Base-by-base conservation (phyloP, 1,140 invertebrate genomes). In the Philotrypesis tridentata region DNA sequence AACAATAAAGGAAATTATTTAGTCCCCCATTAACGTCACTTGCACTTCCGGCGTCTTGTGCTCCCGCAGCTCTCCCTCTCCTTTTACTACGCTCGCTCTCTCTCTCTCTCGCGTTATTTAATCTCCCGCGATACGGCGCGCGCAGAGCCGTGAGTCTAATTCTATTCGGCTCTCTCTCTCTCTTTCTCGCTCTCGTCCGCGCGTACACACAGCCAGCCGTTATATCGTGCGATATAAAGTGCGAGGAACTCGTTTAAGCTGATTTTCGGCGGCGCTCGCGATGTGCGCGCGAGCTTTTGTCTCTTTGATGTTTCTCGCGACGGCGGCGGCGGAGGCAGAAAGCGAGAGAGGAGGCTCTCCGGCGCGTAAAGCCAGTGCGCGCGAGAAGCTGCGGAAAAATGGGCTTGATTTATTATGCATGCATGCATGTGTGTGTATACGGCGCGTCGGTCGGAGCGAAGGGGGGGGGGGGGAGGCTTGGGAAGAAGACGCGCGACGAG, bases 1-100 rank as follows among this genome's bases (percentile, higher is more conserved):
- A 67, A 87, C 85, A 86, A 87, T 83, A 86, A 87, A 88, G 86
- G 86, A 88, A 89, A 90, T 90, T 90, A 90, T 90, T 90, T 89
- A 89, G 87, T 86, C 87, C 87, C n/a, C 89, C 86, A 90, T 90
- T 90, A 90, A 90, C 86, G 89, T 90, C 89, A 90, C 82, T 89
- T 85, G 88, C 89, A 89, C 89, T 90, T 89, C 86, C 82, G 85
- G 33, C 25, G 61, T 55, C 82, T 89, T 85, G 87, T 88, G 89
- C 88, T 89, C 89, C 85, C 82, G 84, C 12, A 17, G n/a, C 25
- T 31, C 29, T 31, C 67, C 11, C 67, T 70, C 29, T 37, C 67
- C 67, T 37, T 37, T 70, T 70, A 33, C 31, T 55, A 17, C 23
- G 25, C 61, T 63, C 60, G n/a, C 61, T 27, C 25, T 27, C 65